Base-by-base conservation (phyloP, 2,113 vertebrate genomes). In the Neofelis nebulosa region DNA sequence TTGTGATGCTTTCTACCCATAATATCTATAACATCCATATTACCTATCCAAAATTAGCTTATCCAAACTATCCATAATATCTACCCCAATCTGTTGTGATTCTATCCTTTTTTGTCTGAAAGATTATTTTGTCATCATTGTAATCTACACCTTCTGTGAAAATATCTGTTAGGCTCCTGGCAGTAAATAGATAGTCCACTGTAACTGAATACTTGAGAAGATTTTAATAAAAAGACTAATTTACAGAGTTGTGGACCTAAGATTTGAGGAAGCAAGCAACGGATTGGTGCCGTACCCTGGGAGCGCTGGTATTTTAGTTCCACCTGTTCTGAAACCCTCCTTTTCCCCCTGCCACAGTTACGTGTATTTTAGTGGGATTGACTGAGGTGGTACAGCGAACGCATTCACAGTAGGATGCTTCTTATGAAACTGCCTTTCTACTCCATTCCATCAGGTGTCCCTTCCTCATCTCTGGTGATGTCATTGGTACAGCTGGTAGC, bases 221-320 rank as follows among this genome's bases (percentile, higher is more conserved):
- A 33, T 86, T 86, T 86, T 86, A 93, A 55, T 78, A 68, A 52
- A 86, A 36, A 31, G 13, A 78, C n/a, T 13, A 57, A 69, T 48
- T 79, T 79, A 69, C 18, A 69, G 38, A 45, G 63, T 69, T 94
- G 29, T 69, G 7, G 48, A 18, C 13, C 57, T 61, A 82, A 71
- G 29, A 82, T 71, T 82, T 92, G 19, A 71, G 14, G 50, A 83
- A 41, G 18, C 33, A 57, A 69, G 69, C 23, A 45, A 48, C 5
- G 8, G 9, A 33, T 52, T 66, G 1, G 3, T n/a, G 1, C 3
- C 10, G 50, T 29, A 45, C 4, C 4, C 29, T n/a, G 14, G 15
- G 8, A 16, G 13, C 41, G 13, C 8, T 33, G 10, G 48, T 66
- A 36, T 63, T 76, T 85, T 38, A 65, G 55, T 38, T 66, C 27